These are phyloP conservation scores for Drosophila kambysellisi DNA, from an alignment of 2,888 invertebrate genomes.

Conservation along the genomic window DNA sequence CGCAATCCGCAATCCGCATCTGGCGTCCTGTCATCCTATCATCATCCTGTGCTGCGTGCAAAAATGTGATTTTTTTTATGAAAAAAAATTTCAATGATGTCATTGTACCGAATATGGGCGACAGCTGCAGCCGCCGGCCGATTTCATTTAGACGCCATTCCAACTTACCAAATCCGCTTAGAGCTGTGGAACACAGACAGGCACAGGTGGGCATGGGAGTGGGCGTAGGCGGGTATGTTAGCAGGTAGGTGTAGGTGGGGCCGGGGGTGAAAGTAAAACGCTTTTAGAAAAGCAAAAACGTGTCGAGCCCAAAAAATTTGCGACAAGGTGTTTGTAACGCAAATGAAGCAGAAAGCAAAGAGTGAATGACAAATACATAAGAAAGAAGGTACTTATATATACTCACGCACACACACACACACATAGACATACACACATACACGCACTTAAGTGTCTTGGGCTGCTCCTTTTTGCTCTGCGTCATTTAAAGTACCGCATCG, in stretches of 20 bases:
- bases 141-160: slow-evolving; percentile 51
- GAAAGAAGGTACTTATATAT: slow-evolving; percentile 30
- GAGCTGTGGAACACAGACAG: not conserved
- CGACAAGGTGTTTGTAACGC: slow-evolving; percentile 72
- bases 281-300: slow-evolving; percentile 68
- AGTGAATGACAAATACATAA: slow-evolving; percentile 44
- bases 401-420: slow-evolving; percentile 14
- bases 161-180: slow-evolving; percentile 30
- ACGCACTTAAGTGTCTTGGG: slow-evolving; percentile 14
- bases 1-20: not conserved
- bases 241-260: not conserved
- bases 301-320: slow-evolving; percentile 59
- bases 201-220: not conserved
- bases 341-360: slow-evolving; percentile 53
- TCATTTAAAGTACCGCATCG: slow-evolving; percentile 48
- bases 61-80: slow-evolving; percentile 46
- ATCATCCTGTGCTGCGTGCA: slow-evolving; percentile 5
- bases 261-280: slow-evolving; percentile 27
- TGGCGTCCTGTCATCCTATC: slow-evolving; percentile 15
- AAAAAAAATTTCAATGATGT: slow-evolving; percentile 49
- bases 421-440: not conserved
- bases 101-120: slow-evolving; percentile 54
- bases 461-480: slow-evolving; percentile 40
- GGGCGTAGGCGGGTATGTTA: too few species aligned
- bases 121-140: slow-evolving; percentile 57